Percentiles rank a stretch among this genome's conserved stretches.
phyloP scores from a whole-genome alignment of 2,888 invertebrate genomes.

The Drosophila leonis region DNA sequence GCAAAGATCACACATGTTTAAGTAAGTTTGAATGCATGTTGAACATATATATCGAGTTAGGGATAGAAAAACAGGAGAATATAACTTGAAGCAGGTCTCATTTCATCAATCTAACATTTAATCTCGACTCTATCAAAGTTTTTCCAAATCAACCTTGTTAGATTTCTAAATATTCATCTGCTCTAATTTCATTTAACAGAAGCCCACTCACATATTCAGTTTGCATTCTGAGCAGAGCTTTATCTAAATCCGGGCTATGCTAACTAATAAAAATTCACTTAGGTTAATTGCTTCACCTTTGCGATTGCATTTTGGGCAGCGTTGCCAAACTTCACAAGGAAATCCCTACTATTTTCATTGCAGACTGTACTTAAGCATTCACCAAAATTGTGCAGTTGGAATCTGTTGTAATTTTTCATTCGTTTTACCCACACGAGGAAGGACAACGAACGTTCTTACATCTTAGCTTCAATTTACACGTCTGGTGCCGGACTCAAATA shows the following conservation, averaged over 20 bases:
- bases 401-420: slow-evolving; percentile 43
- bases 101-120: background rate
- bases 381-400: slow-evolving; percentile 37
- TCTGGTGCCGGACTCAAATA: slow-evolving; percentile 26
- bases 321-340: slow-evolving; percentile 47
- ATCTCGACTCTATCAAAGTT: too few relatives aligned
- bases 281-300: slow-evolving; percentile 47
- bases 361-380: slow-evolving; percentile 41
- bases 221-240: background rate
- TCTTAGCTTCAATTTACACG: slow-evolving; percentile 54
- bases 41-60: too few relatives aligned
- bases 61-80: background rate
- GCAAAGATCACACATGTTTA: background rate
- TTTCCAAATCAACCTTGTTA: too few relatives aligned
- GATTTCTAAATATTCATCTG: background rate
- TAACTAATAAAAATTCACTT: slow-evolving; percentile 39
- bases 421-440: slow-evolving; percentile 16
- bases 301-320: slow-evolving; percentile 29
- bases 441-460: slow-evolving; percentile 24
- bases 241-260: background rate
- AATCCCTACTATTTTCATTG: background rate
- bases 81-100: background rate
- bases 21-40: background rate
- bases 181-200: slow-evolving; percentile 6
- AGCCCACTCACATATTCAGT: slow-evolving; percentile 4